phyloP scores from a whole-genome alignment of 1,140 invertebrate species.

The Saccostrea glomerata region DNA sequence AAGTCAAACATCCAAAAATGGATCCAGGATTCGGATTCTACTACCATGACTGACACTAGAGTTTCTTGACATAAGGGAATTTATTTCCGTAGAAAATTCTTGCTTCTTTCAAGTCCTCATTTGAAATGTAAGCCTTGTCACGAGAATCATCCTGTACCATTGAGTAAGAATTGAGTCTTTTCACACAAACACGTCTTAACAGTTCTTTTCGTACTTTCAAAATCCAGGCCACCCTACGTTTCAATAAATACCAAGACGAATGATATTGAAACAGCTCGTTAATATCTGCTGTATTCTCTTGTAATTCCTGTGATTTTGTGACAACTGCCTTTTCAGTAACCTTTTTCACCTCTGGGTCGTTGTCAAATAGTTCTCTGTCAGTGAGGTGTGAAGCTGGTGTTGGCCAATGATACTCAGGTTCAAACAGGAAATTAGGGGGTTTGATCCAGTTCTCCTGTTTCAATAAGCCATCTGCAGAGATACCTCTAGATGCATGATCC shows the following conservation, averaged over 20 bases:
- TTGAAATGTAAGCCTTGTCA: too few relatives aligned
- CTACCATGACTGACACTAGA: too few relatives aligned
- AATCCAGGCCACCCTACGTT: not conserved
- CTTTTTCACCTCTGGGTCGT: slow-evolving; percentile 43
- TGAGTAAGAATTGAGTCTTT: not conserved
- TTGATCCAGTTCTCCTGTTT: not conserved
- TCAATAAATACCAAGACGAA: not conserved
- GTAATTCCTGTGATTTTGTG: not conserved
- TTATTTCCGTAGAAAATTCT: too few relatives aligned
- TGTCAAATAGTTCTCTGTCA: not conserved
- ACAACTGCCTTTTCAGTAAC: not conserved
- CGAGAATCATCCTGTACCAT: not conserved
- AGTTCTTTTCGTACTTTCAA: not conserved
- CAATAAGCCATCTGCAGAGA: not conserved
- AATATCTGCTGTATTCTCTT: not conserved
- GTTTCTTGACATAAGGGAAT: too few relatives aligned
- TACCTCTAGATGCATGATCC: not conserved
- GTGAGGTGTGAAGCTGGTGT: not conserved
- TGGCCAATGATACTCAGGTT: not conserved
- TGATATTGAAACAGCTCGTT: not conserved
- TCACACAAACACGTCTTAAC: not conserved
- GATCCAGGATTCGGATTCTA: too few relatives aligned
- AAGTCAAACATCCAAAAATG: too few relatives aligned
- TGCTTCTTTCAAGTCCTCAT: too few relatives aligned
- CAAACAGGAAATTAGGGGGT: not conserved